Conservation (phyloP, 2,797 vertebrate genomes). For the Strix occidentalis region DNA sequence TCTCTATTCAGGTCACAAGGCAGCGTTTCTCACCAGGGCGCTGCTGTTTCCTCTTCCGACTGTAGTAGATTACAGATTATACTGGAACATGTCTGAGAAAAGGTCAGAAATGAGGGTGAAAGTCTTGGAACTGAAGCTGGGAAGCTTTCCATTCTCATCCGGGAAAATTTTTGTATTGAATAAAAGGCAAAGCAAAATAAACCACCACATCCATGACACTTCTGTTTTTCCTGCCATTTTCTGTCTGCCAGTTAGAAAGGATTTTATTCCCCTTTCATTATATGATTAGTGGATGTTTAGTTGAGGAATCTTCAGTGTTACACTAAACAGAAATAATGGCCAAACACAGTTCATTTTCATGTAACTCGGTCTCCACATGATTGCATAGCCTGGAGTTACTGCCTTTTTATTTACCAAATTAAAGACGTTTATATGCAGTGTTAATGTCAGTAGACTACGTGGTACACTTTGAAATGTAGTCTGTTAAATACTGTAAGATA, state of each 20-base stretch:
- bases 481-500: slow-evolving; percentile 30
- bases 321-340: slow-evolving; percentile 30
- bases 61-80: slow-evolving; percentile 77
- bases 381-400: slow-evolving; percentile 51
- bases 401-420: slow-evolving; percentile 44
- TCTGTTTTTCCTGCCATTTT: slow-evolving; percentile 33
- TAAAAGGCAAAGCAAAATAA: slow-evolving; percentile 51
- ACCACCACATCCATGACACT: slow-evolving; percentile 23
- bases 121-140: slow-evolving; percentile 74
- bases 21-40: slow-evolving; percentile 78
- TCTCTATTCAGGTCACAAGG: slow-evolving; percentile 73
- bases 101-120: slow-evolving; percentile 76
- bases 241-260: slow-evolving; percentile 12
- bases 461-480: slow-evolving; percentile 58
- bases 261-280: slow-evolving; percentile 59
- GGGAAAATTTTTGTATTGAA: slow-evolving; percentile 25
- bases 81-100: slow-evolving; percentile 77
- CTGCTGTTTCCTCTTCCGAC: slow-evolving; percentile 81
- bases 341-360: slow-evolving; percentile 2
- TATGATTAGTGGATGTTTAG: slow-evolving; percentile 39
- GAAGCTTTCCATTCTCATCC: slow-evolving; percentile 75
- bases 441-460: slow-evolving; percentile 51
- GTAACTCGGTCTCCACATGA: neutral
- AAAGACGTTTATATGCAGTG: slow-evolving; percentile 43
- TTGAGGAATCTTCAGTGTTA: slow-evolving; percentile 51